phyloP scores from a whole-genome alignment of 1,140 invertebrate species.

The Hyposmocoma kahamanoa region DNA sequence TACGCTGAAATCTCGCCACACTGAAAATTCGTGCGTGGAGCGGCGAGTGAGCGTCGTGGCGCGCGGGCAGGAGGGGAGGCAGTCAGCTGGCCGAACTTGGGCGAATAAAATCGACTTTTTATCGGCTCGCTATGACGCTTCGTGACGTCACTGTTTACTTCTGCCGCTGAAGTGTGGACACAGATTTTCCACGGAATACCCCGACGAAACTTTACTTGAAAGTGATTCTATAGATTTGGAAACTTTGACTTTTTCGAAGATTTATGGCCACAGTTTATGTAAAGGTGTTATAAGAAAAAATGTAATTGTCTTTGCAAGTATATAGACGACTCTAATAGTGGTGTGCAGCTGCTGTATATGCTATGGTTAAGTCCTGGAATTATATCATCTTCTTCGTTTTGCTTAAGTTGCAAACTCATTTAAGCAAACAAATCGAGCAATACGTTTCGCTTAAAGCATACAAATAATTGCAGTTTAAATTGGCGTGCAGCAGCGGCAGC shows the following conservation, averaged over 20 bases:
- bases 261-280: no score
- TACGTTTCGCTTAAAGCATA: conserved; percentile 56
- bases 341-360: no score
- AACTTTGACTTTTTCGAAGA: no score
- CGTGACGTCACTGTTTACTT: conserved; percentile 72
- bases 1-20: conserved; percentile 55
- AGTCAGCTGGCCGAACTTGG: conserved; percentile 71
- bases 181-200: conserved; percentile 30
- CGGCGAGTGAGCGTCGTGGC: conserved; percentile 31
- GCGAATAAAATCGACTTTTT: conserved; percentile 72
- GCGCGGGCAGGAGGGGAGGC: conserved; percentile 35
- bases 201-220: no score
- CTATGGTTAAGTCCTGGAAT: no score
- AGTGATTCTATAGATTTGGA: no score
- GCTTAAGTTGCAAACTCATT: conserved; percentile 27
- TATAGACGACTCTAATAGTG: no score
- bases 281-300: no score
- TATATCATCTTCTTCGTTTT: no score
- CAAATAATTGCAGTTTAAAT: conserved; percentile 72
- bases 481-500: conserved; percentile 40
- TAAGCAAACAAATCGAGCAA: conserved; percentile 37
- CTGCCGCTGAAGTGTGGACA: conserved; percentile 41
- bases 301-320: no score
- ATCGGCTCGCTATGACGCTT: conserved; percentile 61
- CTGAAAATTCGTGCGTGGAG: conserved; percentile 46